Conservation (phyloP, 2,113 vertebrate species). For the Bubalus kerabau region DNA sequence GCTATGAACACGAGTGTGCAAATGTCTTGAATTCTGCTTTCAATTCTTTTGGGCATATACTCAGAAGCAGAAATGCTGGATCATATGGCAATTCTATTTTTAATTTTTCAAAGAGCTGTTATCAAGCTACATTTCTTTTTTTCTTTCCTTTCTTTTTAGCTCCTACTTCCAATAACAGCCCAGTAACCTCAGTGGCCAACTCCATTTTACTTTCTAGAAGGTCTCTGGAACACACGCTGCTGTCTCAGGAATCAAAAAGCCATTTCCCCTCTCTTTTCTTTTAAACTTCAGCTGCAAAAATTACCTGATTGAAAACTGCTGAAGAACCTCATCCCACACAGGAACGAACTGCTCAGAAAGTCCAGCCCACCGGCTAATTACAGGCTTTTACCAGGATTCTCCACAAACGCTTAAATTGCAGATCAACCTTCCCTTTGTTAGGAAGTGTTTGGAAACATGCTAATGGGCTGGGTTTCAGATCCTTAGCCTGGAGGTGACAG, state of each 20-base stretch:
- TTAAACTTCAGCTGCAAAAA: not conserved
- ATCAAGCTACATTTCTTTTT: not conserved
- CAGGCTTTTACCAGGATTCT: conserved; percentile 55
- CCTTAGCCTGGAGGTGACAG: conserved; percentile 50
- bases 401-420: conserved; percentile 56
- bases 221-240: not conserved
- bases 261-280: not conserved
- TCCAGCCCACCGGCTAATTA: conserved; percentile 54
- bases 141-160: not conserved
- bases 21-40: not conserved
- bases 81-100: not conserved
- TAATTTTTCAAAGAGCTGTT: not conserved
- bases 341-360: conserved; percentile 7
- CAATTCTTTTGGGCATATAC: not conserved
- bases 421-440: conserved; percentile 62
- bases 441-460: conserved; percentile 77
- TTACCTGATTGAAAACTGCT: conserved; percentile 43
- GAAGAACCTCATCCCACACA: conserved; percentile 9
- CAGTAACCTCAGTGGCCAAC: not conserved
- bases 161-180: not conserved
- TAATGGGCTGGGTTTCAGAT: conserved; percentile 32
- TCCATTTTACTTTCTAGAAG: not conserved
- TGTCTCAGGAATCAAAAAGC: not conserved
- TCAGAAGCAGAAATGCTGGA: not conserved
- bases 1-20: not conserved